Percentiles rank a stretch among this genome's conserved stretches.
These are phyloP conservation scores for Catharus bicknelli DNA, from an alignment of 2,113 vertebrate species.

Conservation along the genomic window DNA sequence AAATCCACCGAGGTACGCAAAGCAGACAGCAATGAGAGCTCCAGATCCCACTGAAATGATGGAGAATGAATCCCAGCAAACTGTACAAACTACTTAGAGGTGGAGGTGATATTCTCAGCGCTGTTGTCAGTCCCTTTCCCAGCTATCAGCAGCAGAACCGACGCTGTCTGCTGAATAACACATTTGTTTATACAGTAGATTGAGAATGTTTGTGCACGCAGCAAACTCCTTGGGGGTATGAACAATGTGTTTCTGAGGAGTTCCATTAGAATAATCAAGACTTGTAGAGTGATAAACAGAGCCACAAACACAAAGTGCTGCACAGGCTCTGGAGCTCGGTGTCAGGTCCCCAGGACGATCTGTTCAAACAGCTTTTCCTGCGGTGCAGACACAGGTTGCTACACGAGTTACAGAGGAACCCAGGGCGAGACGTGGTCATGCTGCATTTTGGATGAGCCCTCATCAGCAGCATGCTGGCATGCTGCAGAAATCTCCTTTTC, in stretches of 20 bases:
- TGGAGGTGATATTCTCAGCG: not conserved
- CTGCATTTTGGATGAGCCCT: constrained; percentile 42
- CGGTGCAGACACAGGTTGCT: constrained; percentile 20
- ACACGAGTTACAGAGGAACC: not conserved
- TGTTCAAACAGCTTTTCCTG: constrained; percentile 43
- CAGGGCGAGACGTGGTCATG: constrained; percentile 34
- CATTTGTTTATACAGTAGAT: constrained; percentile 68
- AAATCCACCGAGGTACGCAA: not conserved
- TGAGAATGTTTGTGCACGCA: constrained; percentile 33
- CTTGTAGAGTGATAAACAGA: constrained; percentile 64
- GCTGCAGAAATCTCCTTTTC: not conserved
- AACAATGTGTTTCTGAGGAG: constrained; percentile 58
- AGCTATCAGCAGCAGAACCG: constrained; percentile 52
- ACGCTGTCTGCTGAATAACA: constrained; percentile 63
- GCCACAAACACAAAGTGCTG: constrained; percentile 23
- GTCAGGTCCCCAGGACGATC: constrained; percentile 22
- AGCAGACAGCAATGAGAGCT: not conserved
- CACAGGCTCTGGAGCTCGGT: not conserved
- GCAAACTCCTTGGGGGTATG: constrained; percentile 69
- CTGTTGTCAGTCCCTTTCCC: not conserved
- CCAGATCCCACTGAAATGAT: not conserved
- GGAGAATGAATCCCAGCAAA: not conserved
- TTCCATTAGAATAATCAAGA: constrained; percentile 70
- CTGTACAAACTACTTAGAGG: not conserved
- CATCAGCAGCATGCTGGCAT: not conserved